Percentiles rank a stretch among this genome's conserved stretches.
These are phyloP conservation scores for Uloborus diversus DNA, from an alignment of 1,140 invertebrate species.

Conservation along the genomic window DNA sequence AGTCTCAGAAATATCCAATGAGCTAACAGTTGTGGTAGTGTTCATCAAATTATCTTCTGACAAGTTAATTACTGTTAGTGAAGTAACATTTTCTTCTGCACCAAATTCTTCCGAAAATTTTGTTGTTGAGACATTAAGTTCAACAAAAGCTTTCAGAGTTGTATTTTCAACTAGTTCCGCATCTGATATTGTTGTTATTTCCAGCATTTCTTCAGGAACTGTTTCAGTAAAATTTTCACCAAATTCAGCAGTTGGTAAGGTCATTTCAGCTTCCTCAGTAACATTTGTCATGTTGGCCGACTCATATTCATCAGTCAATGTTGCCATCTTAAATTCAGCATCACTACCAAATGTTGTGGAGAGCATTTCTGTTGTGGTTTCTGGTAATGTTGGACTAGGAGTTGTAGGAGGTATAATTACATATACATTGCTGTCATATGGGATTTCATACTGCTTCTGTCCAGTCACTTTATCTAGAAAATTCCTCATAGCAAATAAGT, in stretches of 20 bases:
- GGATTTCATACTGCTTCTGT: constrained; percentile 49
- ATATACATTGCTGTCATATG: constrained; percentile 42
- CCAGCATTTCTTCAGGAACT: neutral
- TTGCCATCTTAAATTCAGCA: too few species aligned
- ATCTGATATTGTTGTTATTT: neutral
- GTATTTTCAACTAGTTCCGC: neutral
- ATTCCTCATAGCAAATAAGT: constrained; percentile 53
- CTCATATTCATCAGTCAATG: too few species aligned
- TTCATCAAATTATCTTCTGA: neutral
- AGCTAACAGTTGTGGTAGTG: neutral
- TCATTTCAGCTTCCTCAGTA: too few species aligned
- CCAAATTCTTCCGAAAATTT: constrained; percentile 8
- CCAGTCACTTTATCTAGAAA: constrained; percentile 48
- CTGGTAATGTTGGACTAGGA: constrained; percentile 29
- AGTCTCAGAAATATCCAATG: neutral
- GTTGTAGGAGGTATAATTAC: constrained; percentile 38
- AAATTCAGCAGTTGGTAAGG: neutral
- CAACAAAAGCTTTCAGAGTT: neutral
- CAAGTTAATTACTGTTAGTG: too few species aligned
- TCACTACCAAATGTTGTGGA: neutral
- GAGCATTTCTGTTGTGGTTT: neutral
- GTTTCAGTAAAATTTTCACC: neutral
- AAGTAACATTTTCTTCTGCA: constrained; percentile 14
- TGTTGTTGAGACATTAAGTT: neutral
- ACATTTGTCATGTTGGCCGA: too few species aligned